phyloP scores from a whole-genome alignment of 2,888 invertebrate genomes.

The Mamestra brassicae region DNA sequence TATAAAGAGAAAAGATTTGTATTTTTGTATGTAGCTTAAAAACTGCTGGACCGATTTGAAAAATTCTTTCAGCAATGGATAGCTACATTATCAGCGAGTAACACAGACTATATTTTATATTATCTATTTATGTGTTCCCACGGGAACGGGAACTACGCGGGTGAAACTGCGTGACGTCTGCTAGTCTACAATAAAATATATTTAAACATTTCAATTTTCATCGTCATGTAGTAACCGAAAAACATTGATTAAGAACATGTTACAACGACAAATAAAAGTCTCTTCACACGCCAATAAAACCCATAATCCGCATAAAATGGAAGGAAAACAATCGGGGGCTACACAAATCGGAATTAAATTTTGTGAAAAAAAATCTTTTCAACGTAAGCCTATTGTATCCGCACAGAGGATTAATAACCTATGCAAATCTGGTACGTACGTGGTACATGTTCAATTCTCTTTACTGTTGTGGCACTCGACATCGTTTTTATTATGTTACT shows the following conservation, averaged over 20 bases:
- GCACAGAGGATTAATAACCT: slow-evolving; percentile 58
- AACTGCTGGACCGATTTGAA: too few species aligned
- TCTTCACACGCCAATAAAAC: not conserved
- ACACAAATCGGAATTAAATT: slow-evolving; percentile 47
- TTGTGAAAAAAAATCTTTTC: slow-evolving; percentile 38
- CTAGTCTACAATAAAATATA: too few species aligned
- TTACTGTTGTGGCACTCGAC: slow-evolving; percentile 24
- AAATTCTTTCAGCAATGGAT: too few species aligned
- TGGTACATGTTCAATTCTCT: slow-evolving; percentile 33
- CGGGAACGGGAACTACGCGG: too few species aligned
- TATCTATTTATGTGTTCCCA: too few species aligned
- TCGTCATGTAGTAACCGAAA: not conserved
- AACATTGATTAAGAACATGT: not conserved
- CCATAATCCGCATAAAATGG: slow-evolving; percentile 6
- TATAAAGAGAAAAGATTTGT: too few species aligned
- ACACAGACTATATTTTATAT: too few species aligned
- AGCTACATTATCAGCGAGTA: too few species aligned
- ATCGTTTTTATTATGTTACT: too few species aligned
- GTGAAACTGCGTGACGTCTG: too few species aligned
- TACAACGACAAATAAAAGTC: not conserved
- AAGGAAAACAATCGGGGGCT: slow-evolving; percentile 38
- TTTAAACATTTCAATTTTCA: too few species aligned
- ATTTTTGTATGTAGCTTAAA: too few species aligned
- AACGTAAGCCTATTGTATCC: slow-evolving; percentile 52
- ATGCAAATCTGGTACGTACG: slow-evolving; percentile 57